Evolutionary conservation across 2,888 invertebrate species (phyloP).

Genomic region (Tinea trinotella): DNA sequence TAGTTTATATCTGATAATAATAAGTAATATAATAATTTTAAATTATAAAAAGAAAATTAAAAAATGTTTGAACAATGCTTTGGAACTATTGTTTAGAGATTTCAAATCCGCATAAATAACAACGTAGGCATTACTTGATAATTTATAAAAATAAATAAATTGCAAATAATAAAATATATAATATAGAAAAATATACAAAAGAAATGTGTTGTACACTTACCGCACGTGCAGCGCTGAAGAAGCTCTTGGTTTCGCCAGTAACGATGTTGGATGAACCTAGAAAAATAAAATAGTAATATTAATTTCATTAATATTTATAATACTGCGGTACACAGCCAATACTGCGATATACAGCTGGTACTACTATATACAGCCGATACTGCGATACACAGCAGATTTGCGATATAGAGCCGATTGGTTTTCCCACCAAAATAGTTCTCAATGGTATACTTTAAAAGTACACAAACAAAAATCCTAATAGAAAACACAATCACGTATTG

Average conservation of each 20-base stretch:
- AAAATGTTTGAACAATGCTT: background rate
- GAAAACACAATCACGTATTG: background rate
- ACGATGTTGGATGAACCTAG: conserved; percentile 89
- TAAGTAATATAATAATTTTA: too few relatives aligned
- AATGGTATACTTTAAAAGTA: too few relatives aligned
- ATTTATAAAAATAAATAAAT: background rate
- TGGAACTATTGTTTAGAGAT: too few relatives aligned
- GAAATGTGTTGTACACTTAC: conserved; percentile 67
- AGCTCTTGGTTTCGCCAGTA: conserved; percentile 91
- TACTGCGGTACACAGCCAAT: too few relatives aligned
- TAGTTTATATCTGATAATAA: too few relatives aligned
- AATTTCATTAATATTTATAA: too few relatives aligned
- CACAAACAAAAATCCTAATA: background rate
- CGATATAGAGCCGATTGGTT: too few relatives aligned
- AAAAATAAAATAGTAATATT: conserved; percentile 31
- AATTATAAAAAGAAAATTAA: too few relatives aligned
- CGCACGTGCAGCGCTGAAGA: conserved; percentile 91
- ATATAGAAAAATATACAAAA: background rate
- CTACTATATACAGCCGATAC: too few relatives aligned
- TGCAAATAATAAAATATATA: background rate
- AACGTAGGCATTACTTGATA: background rate
- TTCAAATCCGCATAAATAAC: background rate
- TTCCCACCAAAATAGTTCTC: too few relatives aligned
- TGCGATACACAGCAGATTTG: too few relatives aligned
- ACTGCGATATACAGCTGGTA: too few relatives aligned